Conservation (phyloP, 2,113 vertebrate species). For the Mohoua ochrocephala region DNA sequence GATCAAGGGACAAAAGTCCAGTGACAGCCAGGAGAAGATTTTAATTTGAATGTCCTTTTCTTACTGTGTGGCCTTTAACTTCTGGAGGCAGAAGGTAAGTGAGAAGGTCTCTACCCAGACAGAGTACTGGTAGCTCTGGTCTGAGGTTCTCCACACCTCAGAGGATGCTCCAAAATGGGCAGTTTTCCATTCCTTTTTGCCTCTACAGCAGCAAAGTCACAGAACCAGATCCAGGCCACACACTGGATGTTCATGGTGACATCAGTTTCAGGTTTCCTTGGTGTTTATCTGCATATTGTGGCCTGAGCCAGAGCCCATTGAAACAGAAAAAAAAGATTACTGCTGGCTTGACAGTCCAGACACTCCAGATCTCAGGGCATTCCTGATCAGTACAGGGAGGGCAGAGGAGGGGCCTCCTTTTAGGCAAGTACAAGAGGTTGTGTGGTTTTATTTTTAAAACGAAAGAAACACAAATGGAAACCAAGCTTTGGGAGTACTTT, state of each 20-base stretch:
- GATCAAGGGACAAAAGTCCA: neutral
- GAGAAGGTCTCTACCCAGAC: neutral
- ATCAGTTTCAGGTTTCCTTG: neutral
- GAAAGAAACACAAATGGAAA: neutral
- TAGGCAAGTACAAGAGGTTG: neutral
- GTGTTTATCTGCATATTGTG: neutral
- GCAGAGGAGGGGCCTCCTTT: neutral
- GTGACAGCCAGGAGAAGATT: neutral
- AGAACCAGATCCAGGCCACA: accelerated
- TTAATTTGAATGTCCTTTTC: neutral
- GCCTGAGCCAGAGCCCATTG: neutral
- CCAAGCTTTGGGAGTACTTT: neutral
- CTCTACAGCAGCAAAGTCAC: neutral
- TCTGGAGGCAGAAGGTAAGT: neutral
- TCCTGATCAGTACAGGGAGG: neutral
- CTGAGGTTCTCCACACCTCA: neutral
- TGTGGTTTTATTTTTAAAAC: neutral
- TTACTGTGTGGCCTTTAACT: neutral
- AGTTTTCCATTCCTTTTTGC: neutral
- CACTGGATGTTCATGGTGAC: neutral
- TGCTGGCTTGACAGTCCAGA: neutral
- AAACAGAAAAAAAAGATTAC: neutral
- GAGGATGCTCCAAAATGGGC: neutral
- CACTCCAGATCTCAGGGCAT: neutral
- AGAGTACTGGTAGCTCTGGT: neutral